These are phyloP conservation scores for Megaleporinus macrocephalus DNA, from an alignment of 2,113 vertebrate species.

Conservation along the genomic window DNA sequence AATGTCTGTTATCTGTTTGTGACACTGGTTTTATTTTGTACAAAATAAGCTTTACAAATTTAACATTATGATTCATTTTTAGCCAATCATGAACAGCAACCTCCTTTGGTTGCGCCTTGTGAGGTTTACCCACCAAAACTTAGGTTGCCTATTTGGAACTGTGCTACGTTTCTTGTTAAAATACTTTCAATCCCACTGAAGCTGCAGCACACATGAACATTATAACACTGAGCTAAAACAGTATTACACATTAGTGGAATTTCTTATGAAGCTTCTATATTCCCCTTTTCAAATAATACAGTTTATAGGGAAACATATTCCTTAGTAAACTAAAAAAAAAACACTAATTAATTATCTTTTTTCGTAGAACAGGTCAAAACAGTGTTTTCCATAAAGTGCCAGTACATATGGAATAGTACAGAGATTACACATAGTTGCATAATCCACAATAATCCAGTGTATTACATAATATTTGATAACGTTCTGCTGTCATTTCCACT, in stretches of 20 bases:
- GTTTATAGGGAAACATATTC: background rate
- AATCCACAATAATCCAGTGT: background rate
- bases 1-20: too few relatives aligned
- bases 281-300: background rate
- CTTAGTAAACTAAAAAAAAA: background rate
- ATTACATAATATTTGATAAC: constrained; percentile 29
- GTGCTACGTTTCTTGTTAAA: background rate
- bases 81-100: too few relatives aligned
- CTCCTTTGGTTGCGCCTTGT: too few relatives aligned
- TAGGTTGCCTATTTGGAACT: background rate
- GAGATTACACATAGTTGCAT: constrained; percentile 32
- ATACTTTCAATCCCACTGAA: background rate
- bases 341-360: background rate
- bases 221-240: background rate
- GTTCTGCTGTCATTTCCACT: background rate
- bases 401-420: background rate
- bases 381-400: background rate
- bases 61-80: too few relatives aligned
- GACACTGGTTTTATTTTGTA: too few relatives aligned
- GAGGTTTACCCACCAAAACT: too few relatives aligned
- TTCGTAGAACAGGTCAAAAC: background rate
- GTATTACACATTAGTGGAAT: background rate
- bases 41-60: too few relatives aligned
- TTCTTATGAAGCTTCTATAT: background rate
- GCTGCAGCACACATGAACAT: background rate